phyloP scores from a whole-genome alignment of 2,888 invertebrate species.

The Clostera curtula region DNA sequence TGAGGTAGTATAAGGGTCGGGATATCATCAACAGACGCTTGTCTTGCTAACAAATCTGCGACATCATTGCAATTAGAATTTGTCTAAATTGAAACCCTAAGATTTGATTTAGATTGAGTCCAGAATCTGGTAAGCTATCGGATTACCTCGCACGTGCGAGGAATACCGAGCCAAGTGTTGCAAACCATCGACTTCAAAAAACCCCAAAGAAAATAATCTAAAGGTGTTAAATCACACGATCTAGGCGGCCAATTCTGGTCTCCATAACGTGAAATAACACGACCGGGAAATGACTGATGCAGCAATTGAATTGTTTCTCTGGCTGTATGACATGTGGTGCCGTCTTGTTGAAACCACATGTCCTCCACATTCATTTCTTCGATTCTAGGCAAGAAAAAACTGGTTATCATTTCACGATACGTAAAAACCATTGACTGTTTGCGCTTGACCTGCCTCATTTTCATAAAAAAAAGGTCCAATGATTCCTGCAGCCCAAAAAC shows the following conservation, averaged over 20 bases:
- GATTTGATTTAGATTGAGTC: too few relatives aligned
- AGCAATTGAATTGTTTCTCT: constrained; percentile 20
- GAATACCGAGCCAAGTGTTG: too few relatives aligned
- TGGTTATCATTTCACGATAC: constrained; percentile 12
- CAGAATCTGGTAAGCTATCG: too few relatives aligned
- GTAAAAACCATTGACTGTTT: constrained; percentile 12
- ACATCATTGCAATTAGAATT: too few relatives aligned
- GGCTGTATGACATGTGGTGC: constrained; percentile 17
- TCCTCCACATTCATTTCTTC: constrained; percentile 3
- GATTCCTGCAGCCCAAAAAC: constrained; percentile 3
- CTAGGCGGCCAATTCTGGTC: background rate
- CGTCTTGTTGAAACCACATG: constrained; percentile 7
- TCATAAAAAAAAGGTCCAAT: constrained; percentile 6
- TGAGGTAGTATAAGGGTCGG: too few relatives aligned
- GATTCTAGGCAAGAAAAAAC: constrained; percentile 10
- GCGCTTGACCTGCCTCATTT: constrained; percentile 5
- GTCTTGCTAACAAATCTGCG: too few relatives aligned
- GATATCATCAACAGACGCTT: too few relatives aligned
- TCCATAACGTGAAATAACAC: background rate
- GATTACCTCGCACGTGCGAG: too few relatives aligned
- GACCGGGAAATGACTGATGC: constrained; percentile 4
- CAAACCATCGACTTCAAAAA: background rate
- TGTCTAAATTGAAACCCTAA: too few relatives aligned
- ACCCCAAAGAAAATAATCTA: background rate
- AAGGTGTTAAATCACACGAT: background rate